Base-by-base conservation (phyloP, 2,888 invertebrate species). In the Caenorhabditis sinica region DNA sequence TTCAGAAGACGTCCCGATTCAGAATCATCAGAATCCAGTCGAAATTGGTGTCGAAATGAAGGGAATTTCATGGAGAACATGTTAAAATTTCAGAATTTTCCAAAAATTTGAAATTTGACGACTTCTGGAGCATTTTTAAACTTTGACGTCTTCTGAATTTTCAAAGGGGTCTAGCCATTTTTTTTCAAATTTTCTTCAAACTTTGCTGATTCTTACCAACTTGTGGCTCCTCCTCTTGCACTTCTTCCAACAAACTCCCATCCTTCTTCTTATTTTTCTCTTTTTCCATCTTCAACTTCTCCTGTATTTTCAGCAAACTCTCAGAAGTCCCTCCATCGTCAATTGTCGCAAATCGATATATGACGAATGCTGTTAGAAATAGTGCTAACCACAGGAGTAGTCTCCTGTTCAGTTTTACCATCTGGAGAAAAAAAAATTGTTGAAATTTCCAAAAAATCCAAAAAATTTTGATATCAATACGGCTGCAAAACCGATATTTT, bases 321-420 rank as follows among this genome's bases (percentile, higher is more conserved):
- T 45, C 58, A 15, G 9, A 4, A 23, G 30, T 36, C 4, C 40
- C 25, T n/a, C 30, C 20, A 25, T 58, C 51, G 11, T 43, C 25
- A 11, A 69, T 0, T 1, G 69, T 56, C 11, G 40, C 40, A 11
- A 56, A 69, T 71, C 60, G 63, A 43, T 58, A 65, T 2, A 82
- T 43, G 8, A 82, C 4, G 23, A 68, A 60, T 8, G 36, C 66
- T 11, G 43, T 68, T 33, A 68, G 33, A 9, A 81, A 51, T 23
- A 81, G 23, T 15, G 66, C 6, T 45, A 73, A 36, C 25, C 68
- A 74, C 11, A 82, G 66, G n/a, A 82, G 23, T 17, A 82, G 53
- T 36, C 81, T 49, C 49, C 81, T 60, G 56, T 82, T 82, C 33
- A 75, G 30, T 60, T 75, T 82, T 40, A 73, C 3, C 81, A 82